Percentiles rank a stretch among this genome's conserved stretches.
Evolutionary conservation across 2,113 vertebrate species (phyloP).

Genomic region (Urocitellus parryii): DNA sequence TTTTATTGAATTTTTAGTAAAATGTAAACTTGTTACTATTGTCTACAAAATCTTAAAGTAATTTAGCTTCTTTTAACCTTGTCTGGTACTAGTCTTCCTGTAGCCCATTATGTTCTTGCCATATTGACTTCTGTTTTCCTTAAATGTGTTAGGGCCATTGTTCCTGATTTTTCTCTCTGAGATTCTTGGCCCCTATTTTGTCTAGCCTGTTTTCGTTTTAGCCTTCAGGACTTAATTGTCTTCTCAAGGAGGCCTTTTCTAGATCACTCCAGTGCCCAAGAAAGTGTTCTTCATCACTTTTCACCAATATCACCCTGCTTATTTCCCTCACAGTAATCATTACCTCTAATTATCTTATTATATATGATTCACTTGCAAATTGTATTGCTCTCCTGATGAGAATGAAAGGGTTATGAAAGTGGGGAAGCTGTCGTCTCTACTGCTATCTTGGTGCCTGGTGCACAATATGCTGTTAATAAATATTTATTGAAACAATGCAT

Average conservation of each 20-base stretch:
- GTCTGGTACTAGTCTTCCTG: not conserved
- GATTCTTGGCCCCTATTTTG: not conserved
- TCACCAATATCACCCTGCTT: not conserved
- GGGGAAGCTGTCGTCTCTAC: not conserved
- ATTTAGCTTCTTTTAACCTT: not conserved
- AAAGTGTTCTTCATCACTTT: not conserved
- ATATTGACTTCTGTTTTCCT: not conserved
- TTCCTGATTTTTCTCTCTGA: not conserved
- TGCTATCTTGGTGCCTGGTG: not conserved
- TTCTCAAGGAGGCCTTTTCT: not conserved
- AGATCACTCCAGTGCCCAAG: not conserved
- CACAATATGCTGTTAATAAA: not conserved
- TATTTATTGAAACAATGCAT: not conserved
- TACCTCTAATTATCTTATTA: not conserved
- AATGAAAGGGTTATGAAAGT: not conserved
- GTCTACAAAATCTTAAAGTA: not conserved
- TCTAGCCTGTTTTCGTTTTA: not conserved
- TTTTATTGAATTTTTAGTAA: slow-evolving; percentile 23
- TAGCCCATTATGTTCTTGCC: not conserved
- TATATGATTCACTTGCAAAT: not conserved
- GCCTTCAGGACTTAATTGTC: not conserved
- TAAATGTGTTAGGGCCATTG: not conserved
- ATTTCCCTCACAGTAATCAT: not conserved
- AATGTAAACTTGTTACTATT: not conserved
- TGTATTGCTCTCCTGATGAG: not conserved